These are phyloP conservation scores for Bombus balteatus DNA, from an alignment of 1,140 invertebrate species.

Conservation along the genomic window DNA sequence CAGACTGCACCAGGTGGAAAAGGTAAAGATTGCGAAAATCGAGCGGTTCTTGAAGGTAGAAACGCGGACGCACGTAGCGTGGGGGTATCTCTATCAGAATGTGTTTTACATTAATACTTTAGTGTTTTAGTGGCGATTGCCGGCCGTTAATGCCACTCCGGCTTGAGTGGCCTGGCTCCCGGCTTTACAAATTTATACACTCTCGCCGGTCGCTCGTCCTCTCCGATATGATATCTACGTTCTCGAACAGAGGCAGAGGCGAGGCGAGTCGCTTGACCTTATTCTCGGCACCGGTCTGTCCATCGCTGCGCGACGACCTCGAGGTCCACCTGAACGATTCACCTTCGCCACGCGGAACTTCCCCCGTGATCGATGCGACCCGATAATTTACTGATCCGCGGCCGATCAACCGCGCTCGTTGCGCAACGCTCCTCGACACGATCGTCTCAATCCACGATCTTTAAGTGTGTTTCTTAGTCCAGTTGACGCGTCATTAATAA, in stretches of 20 bases:
- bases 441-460: neutral
- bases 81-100: constrained; percentile 81
- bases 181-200: constrained; percentile 82
- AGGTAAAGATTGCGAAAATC: constrained; percentile 46
- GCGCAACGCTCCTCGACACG: neutral
- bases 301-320: constrained; percentile 55
- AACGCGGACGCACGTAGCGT: constrained; percentile 36
- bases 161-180: constrained; percentile 76
- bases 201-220: constrained; percentile 68
- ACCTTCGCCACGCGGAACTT: constrained; percentile 11
- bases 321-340: constrained; percentile 16
- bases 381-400: constrained; percentile 34
- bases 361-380: constrained; percentile 20
- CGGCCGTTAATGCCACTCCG: constrained; percentile 79
- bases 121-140: constrained; percentile 81
- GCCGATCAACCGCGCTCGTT: neutral
- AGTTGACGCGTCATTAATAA: constrained; percentile 43
- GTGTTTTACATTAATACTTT: constrained; percentile 82
- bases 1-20: neutral
- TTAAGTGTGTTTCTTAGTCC: constrained; percentile 45
- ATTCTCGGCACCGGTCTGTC: constrained; percentile 51
- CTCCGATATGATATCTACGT: constrained; percentile 79
- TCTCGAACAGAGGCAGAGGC: constrained; percentile 29
- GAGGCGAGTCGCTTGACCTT: constrained; percentile 62
- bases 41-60: neutral